Evolutionary conservation across 92 coral and sea anemone genomes (phyloP).

Genomic region (Ricordea florida): DNA sequence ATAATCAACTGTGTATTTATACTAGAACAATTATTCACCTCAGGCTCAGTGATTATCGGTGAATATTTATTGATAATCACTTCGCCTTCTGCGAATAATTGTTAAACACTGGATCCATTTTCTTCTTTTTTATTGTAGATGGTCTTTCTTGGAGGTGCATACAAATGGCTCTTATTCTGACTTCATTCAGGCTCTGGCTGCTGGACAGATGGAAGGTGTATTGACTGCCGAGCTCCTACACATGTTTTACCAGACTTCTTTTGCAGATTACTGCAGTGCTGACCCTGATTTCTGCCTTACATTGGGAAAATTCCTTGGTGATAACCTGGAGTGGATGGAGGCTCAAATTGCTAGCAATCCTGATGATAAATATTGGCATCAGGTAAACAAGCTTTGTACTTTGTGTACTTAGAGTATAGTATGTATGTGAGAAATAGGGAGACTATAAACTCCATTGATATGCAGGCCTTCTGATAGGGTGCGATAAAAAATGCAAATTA

Average conservation of each 20-base stretch:
- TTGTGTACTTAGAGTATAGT: not conserved
- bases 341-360: constrained; percentile 54
- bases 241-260: constrained; percentile 58
- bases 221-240: constrained; percentile 81
- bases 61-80: too few species aligned
- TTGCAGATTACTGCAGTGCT: constrained; percentile 64
- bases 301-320: constrained; percentile 46
- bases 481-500: too few species aligned
- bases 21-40: too few species aligned
- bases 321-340: constrained; percentile 65
- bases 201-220: constrained; percentile 90
- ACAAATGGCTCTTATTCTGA: constrained; percentile 74
- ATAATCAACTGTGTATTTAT: too few species aligned
- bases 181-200: constrained; percentile 76
- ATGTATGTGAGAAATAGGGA: not conserved
- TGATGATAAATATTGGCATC: constrained; percentile 85
- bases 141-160: constrained; percentile 86
- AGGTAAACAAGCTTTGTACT: constrained; percentile 42
- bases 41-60: too few species aligned
- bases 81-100: too few species aligned
- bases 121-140: constrained; percentile 24
- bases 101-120: too few species aligned
- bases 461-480: too few species aligned
- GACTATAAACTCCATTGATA: too few species aligned
- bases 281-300: constrained; percentile 70